phyloP scores from a whole-genome alignment of 2,888 invertebrate genomes.

The Callimorpha dominula region DNA sequence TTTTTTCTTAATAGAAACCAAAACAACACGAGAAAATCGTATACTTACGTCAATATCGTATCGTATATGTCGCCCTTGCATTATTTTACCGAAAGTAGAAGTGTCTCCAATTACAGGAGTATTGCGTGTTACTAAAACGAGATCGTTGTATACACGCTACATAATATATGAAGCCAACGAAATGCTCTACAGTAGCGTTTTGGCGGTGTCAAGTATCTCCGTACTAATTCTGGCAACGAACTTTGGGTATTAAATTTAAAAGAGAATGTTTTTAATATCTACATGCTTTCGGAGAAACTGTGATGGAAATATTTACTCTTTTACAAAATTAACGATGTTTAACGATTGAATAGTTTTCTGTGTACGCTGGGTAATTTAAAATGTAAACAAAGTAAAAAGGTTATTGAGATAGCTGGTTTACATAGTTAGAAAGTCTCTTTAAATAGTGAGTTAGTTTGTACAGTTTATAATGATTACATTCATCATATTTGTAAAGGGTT shows the following conservation, averaged over 20 bases:
- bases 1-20: neutral
- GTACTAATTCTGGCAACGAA: constrained; percentile 51
- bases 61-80: constrained; percentile 26
- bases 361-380: neutral
- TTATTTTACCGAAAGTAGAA: constrained; percentile 43
- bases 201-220: constrained; percentile 76
- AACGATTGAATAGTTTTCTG: neutral
- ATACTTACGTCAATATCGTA: constrained; percentile 13
- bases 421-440: no score
- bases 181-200: constrained; percentile 83
- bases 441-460: neutral
- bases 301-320: neutral
- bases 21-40: constrained; percentile 19
- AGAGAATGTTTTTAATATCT: constrained; percentile 18
- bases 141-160: constrained; percentile 67
- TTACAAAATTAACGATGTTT: neutral
- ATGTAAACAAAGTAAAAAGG: neutral
- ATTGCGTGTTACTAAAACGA: constrained; percentile 80
- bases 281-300: neutral
- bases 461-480: neutral
- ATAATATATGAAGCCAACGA: constrained; percentile 79
- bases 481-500: neutral
- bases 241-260: constrained; percentile 40
- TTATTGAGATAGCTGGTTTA: neutral
- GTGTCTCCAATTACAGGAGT: constrained; percentile 73